phyloP scores from a whole-genome alignment of 2,797 vertebrate genomes.

The Myotis planiceps region DNA sequence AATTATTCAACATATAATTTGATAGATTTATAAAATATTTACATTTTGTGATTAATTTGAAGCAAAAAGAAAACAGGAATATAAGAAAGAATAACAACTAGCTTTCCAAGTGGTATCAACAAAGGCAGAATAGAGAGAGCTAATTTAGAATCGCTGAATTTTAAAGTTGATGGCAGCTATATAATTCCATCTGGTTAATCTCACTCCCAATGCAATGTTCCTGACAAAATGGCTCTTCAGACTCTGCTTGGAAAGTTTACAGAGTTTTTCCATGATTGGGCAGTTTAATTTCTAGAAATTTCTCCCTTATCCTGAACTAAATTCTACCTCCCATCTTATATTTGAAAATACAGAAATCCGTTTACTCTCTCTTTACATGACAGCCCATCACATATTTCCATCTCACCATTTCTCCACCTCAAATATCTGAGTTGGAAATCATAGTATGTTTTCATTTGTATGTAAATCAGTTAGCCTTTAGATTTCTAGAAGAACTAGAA shows the following conservation, averaged over 20 bases:
- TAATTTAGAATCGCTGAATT: conserved; percentile 51
- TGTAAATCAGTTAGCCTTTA: conserved; percentile 13
- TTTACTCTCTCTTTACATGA: neutral
- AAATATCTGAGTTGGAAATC: neutral
- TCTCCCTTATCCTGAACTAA: neutral
- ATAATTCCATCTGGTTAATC: conserved; percentile 53
- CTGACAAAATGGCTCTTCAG: conserved; percentile 50
- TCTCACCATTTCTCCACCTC: neutral
- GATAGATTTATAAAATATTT: conserved; percentile 54
- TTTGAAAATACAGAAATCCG: neutral
- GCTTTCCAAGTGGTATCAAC: conserved; percentile 41
- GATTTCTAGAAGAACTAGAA: conserved; percentile 18
- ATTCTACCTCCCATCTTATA: neutral
- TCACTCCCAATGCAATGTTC: conserved; percentile 5
- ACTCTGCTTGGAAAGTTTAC: conserved; percentile 40
- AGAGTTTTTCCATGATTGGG: conserved; percentile 22
- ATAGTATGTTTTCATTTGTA: neutral
- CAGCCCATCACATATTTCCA: neutral
- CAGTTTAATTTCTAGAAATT: conserved; percentile 54
- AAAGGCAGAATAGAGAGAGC: conserved; percentile 48
- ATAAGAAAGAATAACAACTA: conserved; percentile 52
- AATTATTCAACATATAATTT: conserved; percentile 13
- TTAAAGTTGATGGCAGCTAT: conserved; percentile 34
- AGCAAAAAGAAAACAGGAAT: conserved; percentile 53
- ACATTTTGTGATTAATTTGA: conserved; percentile 55